A percentile compares a stretch with the other conserved stretches of the same genome.
Evolutionary conservation across 2,888 invertebrate species (phyloP).

Genomic region (Diarsia brunnea): DNA sequence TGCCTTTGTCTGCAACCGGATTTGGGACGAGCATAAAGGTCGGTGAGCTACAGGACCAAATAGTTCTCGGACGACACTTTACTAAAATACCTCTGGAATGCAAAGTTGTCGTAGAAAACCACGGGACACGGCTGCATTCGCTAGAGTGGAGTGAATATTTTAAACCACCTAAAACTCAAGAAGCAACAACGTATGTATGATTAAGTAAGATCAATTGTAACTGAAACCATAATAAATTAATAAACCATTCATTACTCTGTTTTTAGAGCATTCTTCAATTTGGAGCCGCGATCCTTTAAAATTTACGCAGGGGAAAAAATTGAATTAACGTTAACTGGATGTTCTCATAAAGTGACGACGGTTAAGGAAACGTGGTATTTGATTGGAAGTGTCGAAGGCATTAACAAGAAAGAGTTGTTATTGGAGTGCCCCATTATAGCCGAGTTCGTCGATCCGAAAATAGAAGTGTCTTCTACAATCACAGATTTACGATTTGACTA

Average conservation of each 20-base stretch:
- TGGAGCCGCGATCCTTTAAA: constrained; percentile 86
- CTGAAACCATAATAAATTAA: not conserved
- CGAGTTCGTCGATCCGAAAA: constrained; percentile 91
- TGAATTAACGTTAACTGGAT: constrained; percentile 81
- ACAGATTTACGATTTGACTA: constrained; percentile 89
- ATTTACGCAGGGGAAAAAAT: constrained; percentile 85
- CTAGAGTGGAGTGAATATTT: constrained; percentile 89
- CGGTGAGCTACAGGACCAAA: constrained; percentile 90
- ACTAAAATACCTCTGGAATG: constrained; percentile 87
- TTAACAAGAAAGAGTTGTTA: constrained; percentile 89
- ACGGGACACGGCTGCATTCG: constrained; percentile 88
- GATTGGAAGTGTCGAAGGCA: constrained; percentile 89
- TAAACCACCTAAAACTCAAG: constrained; percentile 84
- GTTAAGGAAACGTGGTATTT: constrained; percentile 91
- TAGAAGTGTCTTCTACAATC: constrained; percentile 86
- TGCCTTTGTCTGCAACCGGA: constrained; percentile 91
- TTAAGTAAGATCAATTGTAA: not conserved
- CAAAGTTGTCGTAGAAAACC: constrained; percentile 89
- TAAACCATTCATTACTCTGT: not conserved
- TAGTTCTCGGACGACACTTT: constrained; percentile 92
- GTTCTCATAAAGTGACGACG: constrained; percentile 80
- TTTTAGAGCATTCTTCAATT: constrained; percentile 84
- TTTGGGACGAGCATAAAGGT: constrained; percentile 92
- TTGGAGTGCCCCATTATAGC: constrained; percentile 88
- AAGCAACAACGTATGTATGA: constrained; percentile 75